phyloP scores from a whole-genome alignment of 2,113 vertebrate genomes.

The Mionectes macconnelli region DNA sequence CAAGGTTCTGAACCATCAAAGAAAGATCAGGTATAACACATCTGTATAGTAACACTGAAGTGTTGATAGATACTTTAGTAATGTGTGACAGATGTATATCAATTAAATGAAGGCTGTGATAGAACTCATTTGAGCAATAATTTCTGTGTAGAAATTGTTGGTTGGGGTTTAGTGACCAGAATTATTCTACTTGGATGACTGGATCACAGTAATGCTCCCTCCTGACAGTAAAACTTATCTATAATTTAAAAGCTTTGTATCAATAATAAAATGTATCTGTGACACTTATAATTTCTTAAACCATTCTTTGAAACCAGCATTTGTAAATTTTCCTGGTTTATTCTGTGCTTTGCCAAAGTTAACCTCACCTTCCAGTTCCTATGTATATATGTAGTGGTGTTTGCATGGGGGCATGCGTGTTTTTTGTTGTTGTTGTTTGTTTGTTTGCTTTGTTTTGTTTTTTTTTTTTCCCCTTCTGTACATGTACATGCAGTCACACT shows the following conservation, averaged over 20 bases:
- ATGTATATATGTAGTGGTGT: neutral
- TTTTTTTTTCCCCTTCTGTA: accelerated
- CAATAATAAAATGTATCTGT: neutral
- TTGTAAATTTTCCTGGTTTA: neutral
- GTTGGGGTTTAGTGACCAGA: neutral
- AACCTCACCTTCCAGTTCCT: neutral
- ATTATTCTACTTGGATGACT: neutral
- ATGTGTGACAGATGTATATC: neutral
- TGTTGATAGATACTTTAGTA: neutral
- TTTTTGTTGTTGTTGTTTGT: too few species aligned
- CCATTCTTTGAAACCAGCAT: neutral
- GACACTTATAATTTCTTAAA: neutral
- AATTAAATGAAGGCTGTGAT: neutral
- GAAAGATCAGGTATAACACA: neutral
- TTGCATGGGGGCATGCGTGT: accelerated
- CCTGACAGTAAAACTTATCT: neutral
- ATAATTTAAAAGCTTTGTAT: neutral
- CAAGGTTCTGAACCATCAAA: neutral
- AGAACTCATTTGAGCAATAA: neutral
- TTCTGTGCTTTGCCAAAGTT: neutral
- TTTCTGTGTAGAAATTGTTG: neutral
- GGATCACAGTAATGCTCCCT: neutral
- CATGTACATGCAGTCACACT: too few species aligned
- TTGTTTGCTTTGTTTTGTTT: too few species aligned
- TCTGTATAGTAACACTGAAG: neutral